phyloP scores from a whole-genome alignment of 2,113 vertebrate species.

The Trogon surrucura region DNA sequence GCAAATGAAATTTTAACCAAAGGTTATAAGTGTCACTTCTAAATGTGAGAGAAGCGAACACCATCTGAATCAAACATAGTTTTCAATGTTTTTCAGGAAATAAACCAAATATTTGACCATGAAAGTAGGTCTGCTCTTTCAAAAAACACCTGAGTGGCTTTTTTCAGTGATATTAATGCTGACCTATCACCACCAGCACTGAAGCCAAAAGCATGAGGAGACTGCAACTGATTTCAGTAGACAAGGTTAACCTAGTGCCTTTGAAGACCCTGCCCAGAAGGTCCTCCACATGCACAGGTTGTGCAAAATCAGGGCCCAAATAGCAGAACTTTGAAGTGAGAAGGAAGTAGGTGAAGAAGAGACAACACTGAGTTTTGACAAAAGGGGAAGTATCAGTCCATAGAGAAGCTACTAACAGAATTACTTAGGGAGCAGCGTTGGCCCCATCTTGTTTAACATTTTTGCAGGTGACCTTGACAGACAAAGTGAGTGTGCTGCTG shows the following conservation, averaged over 20 bases:
- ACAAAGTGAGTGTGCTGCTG: neutral
- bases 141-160: neutral
- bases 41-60: neutral
- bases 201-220: neutral
- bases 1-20: constrained; percentile 1
- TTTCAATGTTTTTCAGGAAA: neutral
- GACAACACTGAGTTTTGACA: neutral
- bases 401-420: neutral
- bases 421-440: neutral
- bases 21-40: neutral
- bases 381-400: constrained; percentile 25
- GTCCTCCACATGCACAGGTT: neutral
- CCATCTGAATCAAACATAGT: neutral
- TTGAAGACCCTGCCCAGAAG: neutral
- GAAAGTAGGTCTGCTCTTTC: neutral
- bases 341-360: constrained; percentile 44
- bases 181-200: neutral
- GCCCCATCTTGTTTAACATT: neutral
- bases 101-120: neutral
- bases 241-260: neutral
- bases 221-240: neutral
- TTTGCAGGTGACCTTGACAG: neutral
- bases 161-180: neutral
- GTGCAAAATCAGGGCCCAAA: neutral
- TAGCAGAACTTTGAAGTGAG: neutral